phyloP scores from a whole-genome alignment of 2,113 vertebrate species.

The Meleagris gallopavo region DNA sequence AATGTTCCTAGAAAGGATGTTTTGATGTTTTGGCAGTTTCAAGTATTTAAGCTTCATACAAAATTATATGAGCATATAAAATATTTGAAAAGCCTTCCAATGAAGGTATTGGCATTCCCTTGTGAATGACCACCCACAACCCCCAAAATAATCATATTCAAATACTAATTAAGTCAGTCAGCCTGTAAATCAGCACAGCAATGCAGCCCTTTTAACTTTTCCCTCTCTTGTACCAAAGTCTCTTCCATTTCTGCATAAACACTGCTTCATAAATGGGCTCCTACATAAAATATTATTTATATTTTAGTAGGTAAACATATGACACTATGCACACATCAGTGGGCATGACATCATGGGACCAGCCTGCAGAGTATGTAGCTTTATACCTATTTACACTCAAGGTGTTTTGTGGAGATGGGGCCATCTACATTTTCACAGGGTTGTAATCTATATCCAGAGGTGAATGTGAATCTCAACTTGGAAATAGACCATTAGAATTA shows the following conservation, averaged over 20 bases:
- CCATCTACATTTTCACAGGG: neutral
- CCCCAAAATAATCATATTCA: slow-evolving; percentile 41
- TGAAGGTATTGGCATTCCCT: slow-evolving; percentile 13
- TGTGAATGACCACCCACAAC: slow-evolving; percentile 53
- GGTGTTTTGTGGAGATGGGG: neutral
- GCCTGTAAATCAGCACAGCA: slow-evolving; percentile 56
- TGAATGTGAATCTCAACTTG: neutral
- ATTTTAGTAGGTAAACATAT: slow-evolving; percentile 68
- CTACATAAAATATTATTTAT: slow-evolving; percentile 65
- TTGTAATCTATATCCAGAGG: neutral
- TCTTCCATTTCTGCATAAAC: slow-evolving; percentile 32
- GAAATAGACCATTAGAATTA: neutral
- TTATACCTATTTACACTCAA: slow-evolving; percentile 6
- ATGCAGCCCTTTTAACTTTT: slow-evolving; percentile 9
- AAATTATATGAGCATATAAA: neutral
- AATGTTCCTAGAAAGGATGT: neutral
- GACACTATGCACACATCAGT: slow-evolving; percentile 61
- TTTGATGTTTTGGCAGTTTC: neutral
- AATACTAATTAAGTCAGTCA: slow-evolving; percentile 37
- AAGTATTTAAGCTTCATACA: neutral
- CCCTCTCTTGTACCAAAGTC: slow-evolving; percentile 2
- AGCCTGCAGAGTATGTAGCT: neutral
- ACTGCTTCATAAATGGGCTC: slow-evolving; percentile 2
- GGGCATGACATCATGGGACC: slow-evolving; percentile 52
- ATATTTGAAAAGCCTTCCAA: neutral